phyloP scores from a whole-genome alignment of 2,888 invertebrate species.

The Gastrophysa polygoni region DNA sequence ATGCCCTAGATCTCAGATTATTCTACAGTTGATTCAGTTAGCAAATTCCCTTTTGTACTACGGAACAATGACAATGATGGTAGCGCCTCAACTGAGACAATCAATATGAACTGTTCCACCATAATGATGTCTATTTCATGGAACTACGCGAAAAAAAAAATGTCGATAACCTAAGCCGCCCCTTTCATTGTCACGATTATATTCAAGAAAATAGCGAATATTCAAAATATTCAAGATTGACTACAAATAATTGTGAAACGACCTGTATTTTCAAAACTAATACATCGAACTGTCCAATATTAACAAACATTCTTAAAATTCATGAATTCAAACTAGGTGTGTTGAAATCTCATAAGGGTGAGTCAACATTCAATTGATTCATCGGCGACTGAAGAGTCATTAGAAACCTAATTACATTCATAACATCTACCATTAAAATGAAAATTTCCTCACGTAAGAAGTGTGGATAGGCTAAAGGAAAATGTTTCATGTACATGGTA shows the following conservation, averaged over 20 bases:
- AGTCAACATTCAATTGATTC: no score
- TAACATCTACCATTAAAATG: conserved; percentile 17
- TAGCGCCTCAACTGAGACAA: not conserved
- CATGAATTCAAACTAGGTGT: no score
- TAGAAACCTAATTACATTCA: not conserved
- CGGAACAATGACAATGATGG: conserved; percentile 1
- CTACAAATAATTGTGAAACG: no score
- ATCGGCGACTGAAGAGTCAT: not conserved
- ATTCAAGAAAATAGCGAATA: no score
- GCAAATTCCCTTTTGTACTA: conserved; percentile 24
- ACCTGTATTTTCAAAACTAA: no score
- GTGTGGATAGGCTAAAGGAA: conserved; percentile 10
- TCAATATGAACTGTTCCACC: not conserved
- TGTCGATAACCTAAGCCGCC: no score
- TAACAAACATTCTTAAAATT: no score
- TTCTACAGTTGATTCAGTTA: conserved; percentile 31
- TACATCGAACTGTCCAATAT: no score
- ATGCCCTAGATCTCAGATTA: conserved; percentile 24
- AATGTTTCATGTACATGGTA: conserved; percentile 28
- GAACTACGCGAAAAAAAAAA: no score
- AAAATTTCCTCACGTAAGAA: conserved; percentile 18
- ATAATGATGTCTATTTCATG: not conserved
- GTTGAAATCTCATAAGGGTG: no score
- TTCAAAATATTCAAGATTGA: no score
- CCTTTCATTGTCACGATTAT: no score